Conservation (phyloP, 2,113 vertebrate genomes). For the Leptosomus discolor region DNA sequence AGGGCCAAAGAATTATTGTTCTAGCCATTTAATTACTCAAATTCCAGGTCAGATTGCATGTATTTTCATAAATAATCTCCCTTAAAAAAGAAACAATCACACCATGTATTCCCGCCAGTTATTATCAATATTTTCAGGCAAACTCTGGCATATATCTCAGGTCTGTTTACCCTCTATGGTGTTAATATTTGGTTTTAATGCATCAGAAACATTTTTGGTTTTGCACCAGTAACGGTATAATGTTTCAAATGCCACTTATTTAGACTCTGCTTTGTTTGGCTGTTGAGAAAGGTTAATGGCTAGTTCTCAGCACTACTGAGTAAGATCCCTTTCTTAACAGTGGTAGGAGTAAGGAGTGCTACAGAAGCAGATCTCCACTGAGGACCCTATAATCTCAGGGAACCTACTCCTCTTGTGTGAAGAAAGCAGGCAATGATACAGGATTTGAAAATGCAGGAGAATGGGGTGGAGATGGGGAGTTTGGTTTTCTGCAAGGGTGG, state of each 20-base stretch:
- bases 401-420: neutral
- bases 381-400: neutral
- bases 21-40: neutral
- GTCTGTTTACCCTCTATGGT: neutral
- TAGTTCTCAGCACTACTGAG: neutral
- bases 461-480: neutral
- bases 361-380: neutral
- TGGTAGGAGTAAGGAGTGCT: neutral
- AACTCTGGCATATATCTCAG: neutral
- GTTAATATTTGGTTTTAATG: neutral
- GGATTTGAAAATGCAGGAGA: neutral
- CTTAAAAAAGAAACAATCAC: neutral
- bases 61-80: neutral
- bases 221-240: neutral
- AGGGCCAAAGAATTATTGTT: neutral
- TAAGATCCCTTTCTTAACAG: neutral
- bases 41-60: neutral
- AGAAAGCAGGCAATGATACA: neutral
- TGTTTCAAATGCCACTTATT: neutral
- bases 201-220: neutral
- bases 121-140: neutral
- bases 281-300: neutral
- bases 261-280: conserved; percentile 9
- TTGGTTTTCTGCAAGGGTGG: neutral
- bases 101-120: neutral